A percentile compares a stretch with the other conserved stretches of the same genome.
Evolutionary conservation across 2,797 vertebrate species (phyloP).

Genomic region (Chaetophractus vellerosus): DNA sequence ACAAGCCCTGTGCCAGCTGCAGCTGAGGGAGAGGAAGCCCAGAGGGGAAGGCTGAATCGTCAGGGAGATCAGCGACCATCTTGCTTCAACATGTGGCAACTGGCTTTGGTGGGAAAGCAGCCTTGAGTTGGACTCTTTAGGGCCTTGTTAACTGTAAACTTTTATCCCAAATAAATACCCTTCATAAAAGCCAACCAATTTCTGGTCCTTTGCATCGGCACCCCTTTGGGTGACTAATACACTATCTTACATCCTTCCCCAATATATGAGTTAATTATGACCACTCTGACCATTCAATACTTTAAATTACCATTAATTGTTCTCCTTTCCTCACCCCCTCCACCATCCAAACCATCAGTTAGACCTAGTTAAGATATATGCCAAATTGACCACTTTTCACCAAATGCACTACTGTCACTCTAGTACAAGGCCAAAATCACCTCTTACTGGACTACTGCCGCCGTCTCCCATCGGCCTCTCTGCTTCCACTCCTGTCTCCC

Average conservation of each 20-base stretch:
- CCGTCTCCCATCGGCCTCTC: background rate
- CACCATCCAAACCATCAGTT: background rate
- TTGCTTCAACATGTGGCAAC: too few species aligned
- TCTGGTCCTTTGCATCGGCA: too few species aligned
- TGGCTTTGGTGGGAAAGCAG: too few species aligned
- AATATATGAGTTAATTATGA: background rate
- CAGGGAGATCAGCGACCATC: too few species aligned
- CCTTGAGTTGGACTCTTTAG: too few species aligned
- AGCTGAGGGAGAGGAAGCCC: too few species aligned
- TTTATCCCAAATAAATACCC: too few species aligned
- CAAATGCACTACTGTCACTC: background rate
- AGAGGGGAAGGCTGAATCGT: too few species aligned
- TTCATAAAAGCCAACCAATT: too few species aligned
- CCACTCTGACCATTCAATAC: background rate
- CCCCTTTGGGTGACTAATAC: too few species aligned
- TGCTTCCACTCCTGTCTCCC: background rate
- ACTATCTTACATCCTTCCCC: background rate
- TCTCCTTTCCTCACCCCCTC: background rate
- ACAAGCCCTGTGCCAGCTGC: too few species aligned
- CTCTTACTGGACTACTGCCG: background rate
- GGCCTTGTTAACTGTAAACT: too few species aligned
- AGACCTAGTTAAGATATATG: background rate
- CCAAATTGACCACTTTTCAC: background rate
- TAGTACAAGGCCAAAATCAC: background rate
- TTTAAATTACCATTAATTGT: background rate